A percentile compares a stretch with the other conserved stretches of the same genome.
Conservation (phyloP, 2,888 invertebrate genomes). For the Ethmia dodecea region DNA sequence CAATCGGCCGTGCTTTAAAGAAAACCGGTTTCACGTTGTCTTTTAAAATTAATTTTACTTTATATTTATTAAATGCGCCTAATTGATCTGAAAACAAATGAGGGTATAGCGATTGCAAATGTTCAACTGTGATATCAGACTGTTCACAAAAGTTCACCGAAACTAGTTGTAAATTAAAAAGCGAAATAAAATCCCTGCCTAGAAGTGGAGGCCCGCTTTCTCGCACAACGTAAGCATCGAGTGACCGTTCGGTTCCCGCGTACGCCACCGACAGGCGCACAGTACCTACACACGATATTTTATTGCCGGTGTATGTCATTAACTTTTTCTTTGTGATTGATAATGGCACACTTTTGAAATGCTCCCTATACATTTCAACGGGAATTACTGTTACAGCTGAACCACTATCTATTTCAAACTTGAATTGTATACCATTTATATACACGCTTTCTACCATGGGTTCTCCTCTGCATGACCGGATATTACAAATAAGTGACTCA, state of each 20-base stretch:
- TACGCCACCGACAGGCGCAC: constrained; percentile 3
- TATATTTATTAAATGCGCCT: constrained; percentile 1
- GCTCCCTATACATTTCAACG: constrained; percentile 3
- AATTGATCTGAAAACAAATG: constrained; percentile 1
- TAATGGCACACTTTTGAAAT: constrained; percentile 12
- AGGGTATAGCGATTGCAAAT: neutral
- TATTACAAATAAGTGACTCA: constrained; percentile 11
- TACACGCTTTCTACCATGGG: constrained; percentile 16
- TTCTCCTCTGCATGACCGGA: constrained; percentile 12
- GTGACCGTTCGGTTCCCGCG: neutral
- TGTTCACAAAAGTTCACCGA: constrained; percentile 1
- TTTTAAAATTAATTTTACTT: constrained; percentile 15
- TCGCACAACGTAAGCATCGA: constrained; percentile 11
- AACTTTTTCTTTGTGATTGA: constrained; percentile 8
- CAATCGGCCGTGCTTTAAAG: constrained; percentile 14
- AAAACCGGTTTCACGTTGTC: constrained; percentile 16
- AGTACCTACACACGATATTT: constrained; percentile 6
- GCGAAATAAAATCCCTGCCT: constrained; percentile 17
- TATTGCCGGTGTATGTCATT: constrained; percentile 9
- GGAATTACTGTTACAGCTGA: constrained; percentile 7
- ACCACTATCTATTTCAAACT: constrained; percentile 10
- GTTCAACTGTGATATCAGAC: neutral
- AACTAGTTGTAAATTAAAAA: constrained; percentile 9
- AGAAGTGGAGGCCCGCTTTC: constrained; percentile 15
- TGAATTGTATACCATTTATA: constrained; percentile 4